These are phyloP conservation scores for Zygothrica quintamaculata DNA, from an alignment of 2,888 invertebrate species.

Conservation along the genomic window DNA sequence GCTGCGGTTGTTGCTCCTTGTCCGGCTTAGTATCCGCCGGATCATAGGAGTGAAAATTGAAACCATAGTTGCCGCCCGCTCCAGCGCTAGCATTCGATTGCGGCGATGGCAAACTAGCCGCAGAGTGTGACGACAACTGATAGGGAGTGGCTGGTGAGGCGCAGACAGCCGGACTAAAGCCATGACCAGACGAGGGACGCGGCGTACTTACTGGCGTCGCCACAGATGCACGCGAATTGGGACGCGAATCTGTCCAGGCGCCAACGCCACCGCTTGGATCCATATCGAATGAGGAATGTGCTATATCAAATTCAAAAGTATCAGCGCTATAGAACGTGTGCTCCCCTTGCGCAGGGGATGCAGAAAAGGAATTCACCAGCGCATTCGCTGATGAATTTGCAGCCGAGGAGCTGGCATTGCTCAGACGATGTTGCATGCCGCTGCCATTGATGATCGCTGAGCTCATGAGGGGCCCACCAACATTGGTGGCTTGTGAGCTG, in stretches of 20 bases:
- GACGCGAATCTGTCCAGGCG: constrained; percentile 85
- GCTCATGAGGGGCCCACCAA: constrained; percentile 91
- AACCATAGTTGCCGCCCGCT: constrained; percentile 68
- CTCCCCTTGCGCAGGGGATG: constrained; percentile 85
- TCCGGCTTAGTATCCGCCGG: constrained; percentile 74
- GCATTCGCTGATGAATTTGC: constrained; percentile 69
- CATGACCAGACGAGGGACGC: constrained; percentile 87
- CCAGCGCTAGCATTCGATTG: constrained; percentile 83
- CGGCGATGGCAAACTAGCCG: constrained; percentile 85
- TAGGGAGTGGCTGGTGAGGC: constrained; percentile 86
- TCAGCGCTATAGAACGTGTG: constrained; percentile 86
- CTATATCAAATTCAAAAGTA: constrained; percentile 88
- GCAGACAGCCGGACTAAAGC: constrained; percentile 85
- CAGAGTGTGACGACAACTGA: constrained; percentile 83
- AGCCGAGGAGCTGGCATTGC: constrained; percentile 41
- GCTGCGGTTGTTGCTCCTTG: constrained; percentile 72
- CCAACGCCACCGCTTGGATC: constrained; percentile 81
- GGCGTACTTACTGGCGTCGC: constrained; percentile 87
- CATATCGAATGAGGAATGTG: constrained; percentile 88
- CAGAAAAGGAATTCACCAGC: constrained; percentile 83
- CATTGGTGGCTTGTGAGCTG: constrained; percentile 83
- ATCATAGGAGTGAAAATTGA: constrained; percentile 78
- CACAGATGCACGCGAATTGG: constrained; percentile 88
- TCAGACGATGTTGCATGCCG: constrained; percentile 65
- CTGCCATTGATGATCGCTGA: constrained; percentile 89